Evolutionary conservation across 2,888 invertebrate species (phyloP), one percentile per base, ranked within the genome.

Genomic region (Philereme vetulata): DNA sequence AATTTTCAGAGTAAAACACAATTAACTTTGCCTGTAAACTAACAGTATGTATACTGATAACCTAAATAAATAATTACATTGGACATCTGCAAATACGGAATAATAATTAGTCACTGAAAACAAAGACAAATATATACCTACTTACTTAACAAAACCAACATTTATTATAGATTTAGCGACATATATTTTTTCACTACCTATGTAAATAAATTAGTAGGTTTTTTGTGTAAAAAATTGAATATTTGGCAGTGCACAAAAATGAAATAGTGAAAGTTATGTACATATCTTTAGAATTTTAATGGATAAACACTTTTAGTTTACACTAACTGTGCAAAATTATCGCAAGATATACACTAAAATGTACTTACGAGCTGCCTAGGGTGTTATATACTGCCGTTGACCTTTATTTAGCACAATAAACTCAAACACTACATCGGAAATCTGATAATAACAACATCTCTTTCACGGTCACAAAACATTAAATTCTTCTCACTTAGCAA

Each of bases 321-420:
- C 21, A n/a, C 38, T n/a, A 4, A 11, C 5, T 6, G 6, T 42
- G 45, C 32, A 34, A 46, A 50, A 33, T 43, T 47, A 50, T 53
- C n/a, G 34, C 5, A 44, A 51, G 40, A 38, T n/a, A 51, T 55
- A 58, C 47, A 54, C 2, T 35, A 8, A n/a, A 7, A n/a, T 44
- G 43, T 48, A 62, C 62, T 62, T 36, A 62, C 62, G 5, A 33
- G 51, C 9, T 8, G 34, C n/a, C 11, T 21, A 51, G 40, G 51
- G 48, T 58, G 10, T 51, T 32, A 8, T 48, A 10, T 5, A 45
- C 9, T 11, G 55, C n/a, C 46, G 11, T 35, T 58, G 62, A 62
- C 57, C 62, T 57, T 48, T 53, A 55, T 40, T 58, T 58, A 58
- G 51, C 51, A 54, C 62, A 48, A 55, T 33, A 62, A 57, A 49